These are phyloP conservation scores for Aulostomus chinensis DNA, from an alignment of 2,797 vertebrate species.

Conservation along the genomic window DNA sequence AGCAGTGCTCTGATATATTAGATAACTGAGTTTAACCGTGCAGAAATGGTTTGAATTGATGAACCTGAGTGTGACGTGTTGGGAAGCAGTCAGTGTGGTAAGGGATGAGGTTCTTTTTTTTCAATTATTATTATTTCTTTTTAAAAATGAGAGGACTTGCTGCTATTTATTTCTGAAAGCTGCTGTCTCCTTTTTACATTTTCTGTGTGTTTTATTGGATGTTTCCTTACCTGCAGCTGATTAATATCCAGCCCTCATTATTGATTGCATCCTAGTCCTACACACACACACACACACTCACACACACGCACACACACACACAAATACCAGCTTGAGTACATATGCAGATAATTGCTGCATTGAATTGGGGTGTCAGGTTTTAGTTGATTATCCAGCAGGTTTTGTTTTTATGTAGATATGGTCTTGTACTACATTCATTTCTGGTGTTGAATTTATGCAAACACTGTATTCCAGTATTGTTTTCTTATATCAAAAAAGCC, in stretches of 20 bases:
- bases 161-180: background rate
- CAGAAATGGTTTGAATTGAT: conserved; percentile 13
- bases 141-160: no score
- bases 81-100: background rate
- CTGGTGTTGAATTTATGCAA: conserved; percentile 14
- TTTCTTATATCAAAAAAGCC: conserved; percentile 16
- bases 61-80: conserved; percentile 10
- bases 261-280: conserved; percentile 27
- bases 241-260: conserved; percentile 8
- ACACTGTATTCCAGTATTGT: conserved; percentile 14
- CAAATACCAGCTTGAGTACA: no score
- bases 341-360: conserved; percentile 7
- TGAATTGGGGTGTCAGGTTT: background rate
- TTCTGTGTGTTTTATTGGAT: conserved; percentile 7
- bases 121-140: no score
- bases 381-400: conserved; percentile 8
- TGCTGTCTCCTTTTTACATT: conserved; percentile 2
- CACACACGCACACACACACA: no score
- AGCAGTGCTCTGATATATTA: conserved; percentile 20
- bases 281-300: no score
- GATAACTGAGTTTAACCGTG: conserved; percentile 7
- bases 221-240: conserved; percentile 15
- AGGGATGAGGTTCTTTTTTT: conserved; percentile 13
- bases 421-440: conserved; percentile 22
- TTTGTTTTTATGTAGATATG: conserved; percentile 15